A percentile compares a stretch with the other conserved stretches of the same genome.
phyloP scores from a whole-genome alignment of 2,113 vertebrate genomes.

The Orientallactaga bullata region DNA sequence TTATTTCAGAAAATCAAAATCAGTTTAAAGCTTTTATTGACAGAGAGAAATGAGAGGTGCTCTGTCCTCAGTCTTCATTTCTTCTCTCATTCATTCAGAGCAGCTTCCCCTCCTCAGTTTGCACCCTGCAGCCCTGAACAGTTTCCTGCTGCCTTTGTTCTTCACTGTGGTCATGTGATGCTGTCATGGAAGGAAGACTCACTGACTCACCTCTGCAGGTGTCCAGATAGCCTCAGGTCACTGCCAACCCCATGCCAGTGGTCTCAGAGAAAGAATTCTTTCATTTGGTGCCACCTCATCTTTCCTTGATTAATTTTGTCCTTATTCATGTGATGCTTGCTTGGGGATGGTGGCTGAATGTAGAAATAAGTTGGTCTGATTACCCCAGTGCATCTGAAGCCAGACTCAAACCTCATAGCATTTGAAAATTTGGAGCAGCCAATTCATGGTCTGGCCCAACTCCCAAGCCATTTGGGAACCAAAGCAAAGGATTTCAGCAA shows the following conservation, averaged over 20 bases:
- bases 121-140: not conserved
- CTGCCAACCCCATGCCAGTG: not conserved
- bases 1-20: conserved; percentile 68
- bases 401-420: not conserved
- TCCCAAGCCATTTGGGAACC: conserved; percentile 26
- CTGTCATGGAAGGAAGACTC: too few relatives aligned
- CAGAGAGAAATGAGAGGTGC: not conserved
- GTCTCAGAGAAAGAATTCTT: not conserved
- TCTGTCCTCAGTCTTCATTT: not conserved
- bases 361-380: not conserved
- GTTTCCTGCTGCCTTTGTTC: not conserved
- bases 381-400: not conserved
- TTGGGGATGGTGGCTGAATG: not conserved
- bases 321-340: not conserved
- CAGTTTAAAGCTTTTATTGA: conserved; percentile 36
- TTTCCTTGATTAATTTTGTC: not conserved
- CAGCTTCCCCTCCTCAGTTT: not conserved
- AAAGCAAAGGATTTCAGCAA: conserved; percentile 50
- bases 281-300: not conserved
- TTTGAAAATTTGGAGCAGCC: conserved; percentile 48
- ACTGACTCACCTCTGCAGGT: not conserved
- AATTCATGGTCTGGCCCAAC: conserved; percentile 26
- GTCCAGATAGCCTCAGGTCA: not conserved
- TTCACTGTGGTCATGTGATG: not conserved
- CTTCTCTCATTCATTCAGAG: not conserved